Evolutionary conservation across 2,113 vertebrate genomes (phyloP).

Genomic region (Rhinoderma darwinii): DNA sequence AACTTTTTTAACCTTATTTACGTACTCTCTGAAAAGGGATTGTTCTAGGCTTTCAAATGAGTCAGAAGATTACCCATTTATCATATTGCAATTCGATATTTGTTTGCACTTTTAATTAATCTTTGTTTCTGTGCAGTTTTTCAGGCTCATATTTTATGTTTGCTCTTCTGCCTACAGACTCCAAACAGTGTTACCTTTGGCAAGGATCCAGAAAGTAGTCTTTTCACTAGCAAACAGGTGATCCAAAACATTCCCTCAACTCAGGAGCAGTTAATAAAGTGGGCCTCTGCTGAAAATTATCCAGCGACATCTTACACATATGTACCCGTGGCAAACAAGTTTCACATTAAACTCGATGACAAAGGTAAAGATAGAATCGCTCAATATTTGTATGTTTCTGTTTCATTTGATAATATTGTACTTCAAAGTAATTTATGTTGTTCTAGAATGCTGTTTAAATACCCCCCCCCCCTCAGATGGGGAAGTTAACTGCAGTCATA

Average conservation of each 20-base stretch:
- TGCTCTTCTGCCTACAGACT: conserved; percentile 73
- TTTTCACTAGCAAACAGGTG: conserved; percentile 74
- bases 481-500: no score
- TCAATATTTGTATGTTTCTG: background rate
- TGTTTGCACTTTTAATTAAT: background rate
- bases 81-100: background rate
- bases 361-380: conserved; percentile 73
- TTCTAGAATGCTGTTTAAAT: no score
- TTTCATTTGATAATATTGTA: background rate
- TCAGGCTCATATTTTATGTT: conserved; percentile 6
- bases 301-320: conserved; percentile 89
- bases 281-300: conserved; percentile 80
- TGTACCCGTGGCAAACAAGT: conserved; percentile 88
- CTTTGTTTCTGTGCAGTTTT: background rate
- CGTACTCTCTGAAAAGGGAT: no score
- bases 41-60: no score
- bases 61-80: no score
- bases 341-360: conserved; percentile 83
- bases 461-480: no score
- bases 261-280: conserved; percentile 82
- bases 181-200: conserved; percentile 85
- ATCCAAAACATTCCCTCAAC: conserved; percentile 79
- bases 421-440: no score
- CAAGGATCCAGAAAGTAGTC: conserved; percentile 75
- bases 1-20: no score